phyloP scores from a whole-genome alignment of 2,113 vertebrate genomes.

The Atlantisia rogersi region DNA sequence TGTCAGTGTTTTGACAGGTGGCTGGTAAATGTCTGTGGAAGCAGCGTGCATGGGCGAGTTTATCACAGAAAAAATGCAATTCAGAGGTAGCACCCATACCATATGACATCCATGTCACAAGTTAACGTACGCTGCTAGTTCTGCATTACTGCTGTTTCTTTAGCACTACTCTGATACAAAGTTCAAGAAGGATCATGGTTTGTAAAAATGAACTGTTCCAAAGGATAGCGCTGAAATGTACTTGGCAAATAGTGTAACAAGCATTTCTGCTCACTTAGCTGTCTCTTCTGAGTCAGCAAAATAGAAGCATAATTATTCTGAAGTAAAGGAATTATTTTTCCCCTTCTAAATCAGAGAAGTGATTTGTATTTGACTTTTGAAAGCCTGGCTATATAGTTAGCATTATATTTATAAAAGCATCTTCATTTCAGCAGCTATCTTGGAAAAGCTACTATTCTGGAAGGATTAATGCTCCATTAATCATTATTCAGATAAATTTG shows the following conservation, averaged over 20 bases:
- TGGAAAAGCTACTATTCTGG: not conserved
- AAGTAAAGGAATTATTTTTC: not conserved
- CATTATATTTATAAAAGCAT: not conserved
- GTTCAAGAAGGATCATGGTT: not conserved
- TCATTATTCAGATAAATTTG: not conserved
- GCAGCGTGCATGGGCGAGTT: accelerated
- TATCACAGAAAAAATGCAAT: not conserved
- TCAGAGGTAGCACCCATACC: not conserved
- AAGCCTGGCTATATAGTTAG: not conserved
- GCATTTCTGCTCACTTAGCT: not conserved
- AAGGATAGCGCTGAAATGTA: not conserved
- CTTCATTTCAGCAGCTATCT: not conserved
- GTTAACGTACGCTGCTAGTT: not conserved
- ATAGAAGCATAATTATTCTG: not conserved
- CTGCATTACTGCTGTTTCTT: not conserved
- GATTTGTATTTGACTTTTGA: not conserved
- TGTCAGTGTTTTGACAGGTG: not conserved
- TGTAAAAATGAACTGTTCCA: not conserved
- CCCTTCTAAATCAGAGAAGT: not conserved
- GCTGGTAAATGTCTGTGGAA: not conserved
- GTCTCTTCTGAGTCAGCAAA: not conserved
- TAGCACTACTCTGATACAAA: not conserved
- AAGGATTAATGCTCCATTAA: not conserved
- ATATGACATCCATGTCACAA: not conserved
- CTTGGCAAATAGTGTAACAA: not conserved